Percentiles rank a stretch among this genome's conserved stretches.
Conservation (phyloP, 2,113 vertebrate genomes). For the Percopsis transmontana region DNA sequence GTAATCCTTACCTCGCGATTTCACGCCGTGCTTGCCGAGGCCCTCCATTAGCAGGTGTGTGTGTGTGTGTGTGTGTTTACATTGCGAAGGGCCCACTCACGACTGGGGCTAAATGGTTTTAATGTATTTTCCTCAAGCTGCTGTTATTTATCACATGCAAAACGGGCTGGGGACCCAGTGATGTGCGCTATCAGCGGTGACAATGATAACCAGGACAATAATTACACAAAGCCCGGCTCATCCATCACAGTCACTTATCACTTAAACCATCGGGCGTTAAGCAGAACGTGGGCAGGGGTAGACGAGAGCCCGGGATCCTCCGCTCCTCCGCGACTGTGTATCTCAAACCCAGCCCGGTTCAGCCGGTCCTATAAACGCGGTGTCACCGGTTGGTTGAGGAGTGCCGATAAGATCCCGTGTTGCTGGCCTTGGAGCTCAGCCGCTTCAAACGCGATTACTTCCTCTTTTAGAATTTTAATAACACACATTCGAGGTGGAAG, state of each 20-base stretch:
- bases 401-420: conserved; percentile 11
- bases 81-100: conserved; percentile 54
- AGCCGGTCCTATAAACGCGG: conserved; percentile 3
- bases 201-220: conserved; percentile 79
- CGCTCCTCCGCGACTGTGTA: conserved; percentile 15
- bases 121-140: conserved; percentile 50
- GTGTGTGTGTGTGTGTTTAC: conserved; percentile 61
- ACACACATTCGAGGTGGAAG: not conserved
- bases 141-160: conserved; percentile 78
- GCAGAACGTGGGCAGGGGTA: conserved; percentile 31
- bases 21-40: conserved; percentile 18
- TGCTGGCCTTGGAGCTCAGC: not conserved
- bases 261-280: conserved; percentile 69
- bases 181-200: conserved; percentile 74
- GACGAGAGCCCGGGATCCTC: conserved; percentile 32
- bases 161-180: conserved; percentile 67
- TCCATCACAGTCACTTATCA: conserved; percentile 79
- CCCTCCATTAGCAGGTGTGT: conserved; percentile 65
- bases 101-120: conserved; percentile 50
- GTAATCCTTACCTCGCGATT: not conserved
- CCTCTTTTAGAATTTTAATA: conserved; percentile 3
- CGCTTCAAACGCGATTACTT: not conserved
- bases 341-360: conserved; percentile 39
- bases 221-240: conserved; percentile 76
- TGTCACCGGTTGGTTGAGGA: not conserved